phyloP scores from a whole-genome alignment of 2,113 vertebrate genomes.

The Erythrolamprus reginae region DNA sequence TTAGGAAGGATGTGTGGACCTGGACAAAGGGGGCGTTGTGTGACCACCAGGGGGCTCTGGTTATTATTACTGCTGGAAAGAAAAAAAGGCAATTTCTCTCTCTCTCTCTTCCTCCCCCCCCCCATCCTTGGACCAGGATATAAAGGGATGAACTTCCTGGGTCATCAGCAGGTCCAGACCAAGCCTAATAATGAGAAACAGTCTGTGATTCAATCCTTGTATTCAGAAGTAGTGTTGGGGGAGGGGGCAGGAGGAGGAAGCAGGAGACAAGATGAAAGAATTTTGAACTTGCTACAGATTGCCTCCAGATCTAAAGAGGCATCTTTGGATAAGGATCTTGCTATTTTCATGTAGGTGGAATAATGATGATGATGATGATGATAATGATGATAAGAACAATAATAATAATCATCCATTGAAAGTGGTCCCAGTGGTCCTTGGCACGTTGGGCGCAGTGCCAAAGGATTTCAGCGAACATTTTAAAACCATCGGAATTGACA shows the following conservation, averaged over 20 bases:
- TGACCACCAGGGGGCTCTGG: background rate
- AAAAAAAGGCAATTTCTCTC: background rate
- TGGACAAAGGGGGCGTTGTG: background rate
- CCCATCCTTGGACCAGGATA: background rate
- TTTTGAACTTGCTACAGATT: background rate
- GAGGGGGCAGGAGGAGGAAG: background rate
- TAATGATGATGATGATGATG: no score
- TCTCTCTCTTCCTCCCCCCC: no score
- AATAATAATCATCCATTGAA: no score
- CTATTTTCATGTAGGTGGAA: background rate
- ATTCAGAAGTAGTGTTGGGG: background rate
- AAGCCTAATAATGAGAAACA: background rate
- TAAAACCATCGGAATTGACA: no score
- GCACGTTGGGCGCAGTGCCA: no score
- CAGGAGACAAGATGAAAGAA: background rate
- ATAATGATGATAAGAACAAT: no score
- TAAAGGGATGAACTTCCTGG: background rate
- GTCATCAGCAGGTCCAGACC: background rate
- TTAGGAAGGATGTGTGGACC: background rate
- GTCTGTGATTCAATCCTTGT: background rate
- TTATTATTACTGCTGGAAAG: background rate
- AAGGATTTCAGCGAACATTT: no score
- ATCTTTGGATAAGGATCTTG: background rate
- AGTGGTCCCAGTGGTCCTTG: no score
- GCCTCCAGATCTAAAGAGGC: background rate